Evolutionary conservation across 2,113 vertebrate genomes (phyloP), one percentile per base, ranked within the genome.

Genomic region (Embiotoca jacksoni): DNA sequence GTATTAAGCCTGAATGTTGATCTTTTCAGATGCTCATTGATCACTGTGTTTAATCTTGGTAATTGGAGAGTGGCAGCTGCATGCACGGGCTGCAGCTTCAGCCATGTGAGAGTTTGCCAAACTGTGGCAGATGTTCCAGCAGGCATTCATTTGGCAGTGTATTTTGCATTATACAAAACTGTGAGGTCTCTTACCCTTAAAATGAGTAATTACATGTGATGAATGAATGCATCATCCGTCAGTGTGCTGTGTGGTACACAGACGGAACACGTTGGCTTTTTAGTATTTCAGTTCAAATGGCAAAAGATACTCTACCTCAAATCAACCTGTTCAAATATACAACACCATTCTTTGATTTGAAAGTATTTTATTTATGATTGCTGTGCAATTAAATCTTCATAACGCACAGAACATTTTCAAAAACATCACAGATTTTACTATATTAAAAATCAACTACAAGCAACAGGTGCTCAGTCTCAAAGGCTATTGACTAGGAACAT

Each of bases 31-130:
- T 15, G 72, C 57, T 67, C 73, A 78, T 78, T 73, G 75, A 80
- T 76, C 80, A 69, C 33, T 3, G 5, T 54, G 16, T 86, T 87
- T 76, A 81, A 83, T 87, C 81, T 72, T 23, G 35, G 46, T 84
- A 78, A 81, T 71, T 67, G 69, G 44, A 56, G 75, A 53, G 65
- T 78, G 78, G 60, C 77, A 78, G 68, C 73, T 77, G 63, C 52
- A 3, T 53, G 35, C 11, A 54, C 37, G 37, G 56, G 7, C 57
- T 59, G 32, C 36, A 47, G 72, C 44, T 36, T 49, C 61, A 15
- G 39, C 49, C 23, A 23, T 23, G 14, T 33, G 3, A 71, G 54
- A 64, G 32, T 31, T 47, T 11, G 3, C 35, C 62, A 32, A 72
- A 75, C 3, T 49, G 61, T 71, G 44, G 56, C 71, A 86, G 80